Base-by-base conservation (phyloP, 2,888 invertebrate genomes). In the Amphipoea lucens region DNA sequence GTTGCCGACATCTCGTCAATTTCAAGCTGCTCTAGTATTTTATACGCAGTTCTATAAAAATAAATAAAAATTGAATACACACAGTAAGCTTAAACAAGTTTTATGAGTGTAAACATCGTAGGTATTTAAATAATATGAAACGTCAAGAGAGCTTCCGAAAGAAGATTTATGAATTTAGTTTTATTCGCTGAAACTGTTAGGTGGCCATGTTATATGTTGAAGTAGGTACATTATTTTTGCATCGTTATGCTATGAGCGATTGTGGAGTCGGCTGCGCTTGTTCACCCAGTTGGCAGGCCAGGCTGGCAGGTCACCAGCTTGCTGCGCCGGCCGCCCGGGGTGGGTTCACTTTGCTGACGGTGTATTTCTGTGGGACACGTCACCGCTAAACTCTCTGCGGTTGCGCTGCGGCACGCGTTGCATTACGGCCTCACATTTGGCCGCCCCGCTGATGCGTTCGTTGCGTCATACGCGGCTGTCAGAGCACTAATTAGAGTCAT, bases 261-360 rank as follows among this genome's bases (percentile, higher is more conserved):
- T 74, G 79, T 74, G 88, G 89, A 90, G 92, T 87, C 90, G 83
- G 86, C 86, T 87, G 85, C 74, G 87, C 51, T 81, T 83, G 88
- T 88, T 94, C 94, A 94, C 95, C 94, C 92, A 95, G 90, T 96
- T 96, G 95, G 96, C 95, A 95, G 91, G 79, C 82, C 83, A 83
- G 88, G 89, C 94, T 94, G 95, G 94, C 95, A 94, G 92, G 84
- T 86, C 92, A 93, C 94, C 95, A 95, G 95, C 86, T 90, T 80
- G 81, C 90, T 86, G 85, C 23, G 51, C 71, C 60, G 62, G 71
- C 78, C 78, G 84, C 86, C 89, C 90, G 86, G 88, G 88, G 90
- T 90, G 88, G 87, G 89, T 91, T 90, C 84, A 75, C 84, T 89
- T 84, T 90, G 92, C 91, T 91, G 91, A 88, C 85, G 81, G 90